Conservation (phyloP, 1,140 invertebrate species). For the Drosophila lowei region DNA sequence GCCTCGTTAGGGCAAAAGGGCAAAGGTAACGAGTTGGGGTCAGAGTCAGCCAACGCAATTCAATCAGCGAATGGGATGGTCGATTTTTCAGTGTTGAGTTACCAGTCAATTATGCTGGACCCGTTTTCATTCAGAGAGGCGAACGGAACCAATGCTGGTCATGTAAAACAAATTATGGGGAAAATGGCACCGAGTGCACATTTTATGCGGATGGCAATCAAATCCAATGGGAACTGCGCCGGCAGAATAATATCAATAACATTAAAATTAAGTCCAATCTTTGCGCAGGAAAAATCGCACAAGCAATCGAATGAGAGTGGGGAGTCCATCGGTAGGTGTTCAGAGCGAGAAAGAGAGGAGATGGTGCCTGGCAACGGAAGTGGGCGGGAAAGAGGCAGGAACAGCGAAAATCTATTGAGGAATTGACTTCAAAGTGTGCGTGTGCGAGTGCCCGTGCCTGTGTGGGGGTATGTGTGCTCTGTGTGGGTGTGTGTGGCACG, state of each 20-base stretch:
- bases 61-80: slow-evolving; percentile 23
- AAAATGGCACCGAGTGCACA: slow-evolving; percentile 33
- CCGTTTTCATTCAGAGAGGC: neutral
- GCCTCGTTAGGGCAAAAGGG: slow-evolving; percentile 42
- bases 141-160: slow-evolving; percentile 14
- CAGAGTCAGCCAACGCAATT: slow-evolving; percentile 38
- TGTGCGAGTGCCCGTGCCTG: slow-evolving; percentile 4
- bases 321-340: neutral
- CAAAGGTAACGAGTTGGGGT: slow-evolving; percentile 18
- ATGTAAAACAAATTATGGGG: slow-evolving; percentile 27
- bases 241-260: slow-evolving; percentile 74
- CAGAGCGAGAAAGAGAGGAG: slow-evolving; percentile 2
- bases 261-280: slow-evolving; percentile 65
- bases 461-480: slow-evolving; percentile 12
- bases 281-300: slow-evolving; percentile 20
- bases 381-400: slow-evolving; percentile 36
- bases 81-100: slow-evolving; percentile 33
- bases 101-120: slow-evolving; percentile 32
- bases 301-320: slow-evolving; percentile 3
- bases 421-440: slow-evolving; percentile 38
- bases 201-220: slow-evolving; percentile 47
- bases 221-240: slow-evolving; percentile 66
- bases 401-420: slow-evolving; percentile 63
- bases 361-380: slow-evolving; percentile 25
- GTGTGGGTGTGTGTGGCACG: slow-evolving; percentile 23